A percentile compares a stretch with the other conserved stretches of the same genome.
These are phyloP conservation scores for Tipula helvola DNA, from an alignment of 2,888 invertebrate genomes.

Conservation along the genomic window DNA sequence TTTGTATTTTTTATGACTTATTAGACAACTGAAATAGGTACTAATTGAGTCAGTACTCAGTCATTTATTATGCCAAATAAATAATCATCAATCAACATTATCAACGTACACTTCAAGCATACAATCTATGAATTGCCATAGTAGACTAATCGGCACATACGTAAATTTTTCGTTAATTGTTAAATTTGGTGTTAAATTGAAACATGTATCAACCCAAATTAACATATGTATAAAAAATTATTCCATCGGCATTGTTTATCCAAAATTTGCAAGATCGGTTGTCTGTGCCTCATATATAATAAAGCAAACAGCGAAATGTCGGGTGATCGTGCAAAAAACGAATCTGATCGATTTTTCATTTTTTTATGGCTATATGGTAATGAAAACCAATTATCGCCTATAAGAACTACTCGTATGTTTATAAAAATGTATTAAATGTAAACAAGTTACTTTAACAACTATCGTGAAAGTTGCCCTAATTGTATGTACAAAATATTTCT, in stretches of 20 bases:
- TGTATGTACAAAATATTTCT: not conserved
- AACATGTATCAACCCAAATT: not conserved
- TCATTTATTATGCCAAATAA: not conserved
- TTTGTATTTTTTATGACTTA: no score
- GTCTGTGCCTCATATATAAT: not conserved
- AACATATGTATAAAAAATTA: no score
- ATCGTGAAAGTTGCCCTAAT: not conserved
- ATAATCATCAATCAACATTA: not conserved
- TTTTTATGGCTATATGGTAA: not conserved
- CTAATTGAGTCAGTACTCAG: not conserved
- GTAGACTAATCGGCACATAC: not conserved
- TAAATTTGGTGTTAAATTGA: not conserved
- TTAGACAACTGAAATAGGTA: no score
- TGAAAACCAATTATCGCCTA: not conserved
- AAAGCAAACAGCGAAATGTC: not conserved
- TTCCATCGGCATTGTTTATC: not conserved
- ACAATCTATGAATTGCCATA: no score
- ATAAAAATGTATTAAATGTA: not conserved
- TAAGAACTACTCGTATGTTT: not conserved
- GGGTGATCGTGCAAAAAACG: no score
- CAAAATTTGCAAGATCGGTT: not conserved
- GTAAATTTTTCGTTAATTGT: not conserved
- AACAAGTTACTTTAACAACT: not conserved
- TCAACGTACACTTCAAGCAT: no score
- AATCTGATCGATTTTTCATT: not conserved